Evolutionary conservation across 2,797 vertebrate species (phyloP), one percentile per base, ranked within the genome.

Genomic region (Acanthurus tractus): DNA sequence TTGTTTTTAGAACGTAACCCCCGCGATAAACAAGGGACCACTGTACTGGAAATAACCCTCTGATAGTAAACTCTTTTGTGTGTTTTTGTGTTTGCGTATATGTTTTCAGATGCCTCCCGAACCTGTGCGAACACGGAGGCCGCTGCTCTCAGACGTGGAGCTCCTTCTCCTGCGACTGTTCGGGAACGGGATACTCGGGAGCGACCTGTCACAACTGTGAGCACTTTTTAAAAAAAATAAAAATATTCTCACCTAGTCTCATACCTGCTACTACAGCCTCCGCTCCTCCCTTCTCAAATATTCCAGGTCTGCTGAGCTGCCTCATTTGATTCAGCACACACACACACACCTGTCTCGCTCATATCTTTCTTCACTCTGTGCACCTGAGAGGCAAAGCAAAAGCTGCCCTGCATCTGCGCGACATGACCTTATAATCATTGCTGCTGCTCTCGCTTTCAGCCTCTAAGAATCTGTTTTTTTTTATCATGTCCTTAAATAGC

Each of bases 181-280:
- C 93, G 0, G 94, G 96, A 44, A 97, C 96, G 0, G 96, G 97
- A 55, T 99, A 99, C 89, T 92, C 61, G 0, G 98, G 98, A 57
- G 95, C 95, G 2, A 99, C 98, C 25, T 99, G 98, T 81, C 98
- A 99, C 87, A 97, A 97, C 93, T 97, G 98, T 99, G 81, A 94
- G 93, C 69, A 48, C 3, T n/a, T n/a, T n/a, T n/a, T n/a, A n/a
- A n/a, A n/a, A n/a, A n/a, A n/a, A n/a, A n/a, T n/a, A n/a, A n/a
- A n/a, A n/a, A 34, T 7, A 34, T 34, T 34, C 29, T 34, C 29
- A 66, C 53, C 73, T 66, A 14, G 7, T 74, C 76, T 80, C 74
- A 61, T 34, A 74, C 57, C 67, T 45, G 63, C 82, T 44, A 25
- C 74, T 67, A 45, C 55, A 34, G 29, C 68, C 29, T 5, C 46